Conservation (phyloP, 2,888 invertebrate genomes). For the Aspidiotus destructor region DNA sequence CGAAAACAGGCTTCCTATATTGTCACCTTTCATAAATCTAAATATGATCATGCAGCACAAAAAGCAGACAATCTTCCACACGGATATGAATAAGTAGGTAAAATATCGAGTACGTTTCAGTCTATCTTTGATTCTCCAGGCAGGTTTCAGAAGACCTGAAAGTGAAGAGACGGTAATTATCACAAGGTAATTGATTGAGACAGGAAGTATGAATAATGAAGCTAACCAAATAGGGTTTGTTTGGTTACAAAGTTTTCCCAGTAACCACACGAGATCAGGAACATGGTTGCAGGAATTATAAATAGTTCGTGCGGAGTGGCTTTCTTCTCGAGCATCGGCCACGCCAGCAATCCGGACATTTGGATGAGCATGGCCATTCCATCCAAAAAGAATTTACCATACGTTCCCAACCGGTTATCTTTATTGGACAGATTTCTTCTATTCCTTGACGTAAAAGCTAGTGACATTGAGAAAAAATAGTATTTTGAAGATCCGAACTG, state of each 20-base stretch:
- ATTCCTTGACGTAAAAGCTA: conserved; percentile 67
- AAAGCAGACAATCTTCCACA: conserved; percentile 83
- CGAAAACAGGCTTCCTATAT: conserved; percentile 64
- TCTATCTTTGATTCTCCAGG: conserved; percentile 69
- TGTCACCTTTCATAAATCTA: conserved; percentile 64
- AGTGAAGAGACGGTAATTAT: conserved; percentile 33
- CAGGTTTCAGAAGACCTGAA: conserved; percentile 58
- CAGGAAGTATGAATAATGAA: background rate
- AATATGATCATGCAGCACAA: conserved; percentile 63
- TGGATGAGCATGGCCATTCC: conserved; percentile 78
- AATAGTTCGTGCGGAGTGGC: conserved; percentile 64
- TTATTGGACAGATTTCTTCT: conserved; percentile 52
- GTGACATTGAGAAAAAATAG: conserved; percentile 38
- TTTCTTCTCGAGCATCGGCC: conserved; percentile 69
- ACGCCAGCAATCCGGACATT: conserved; percentile 80
- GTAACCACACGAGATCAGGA: conserved; percentile 87
- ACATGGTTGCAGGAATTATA: conserved; percentile 65
- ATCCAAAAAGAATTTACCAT: conserved; percentile 64
- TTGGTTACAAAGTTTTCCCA: conserved; percentile 95
- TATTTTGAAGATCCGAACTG: background rate
- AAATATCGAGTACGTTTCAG: conserved; percentile 74
- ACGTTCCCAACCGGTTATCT: conserved; percentile 39
- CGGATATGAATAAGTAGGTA: conserved; percentile 76
- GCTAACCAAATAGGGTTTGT: conserved; percentile 67
- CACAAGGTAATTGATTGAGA: background rate